These are phyloP conservation scores for Daktulosphaira vitifoliae DNA, from an alignment of 1,140 invertebrate genomes.

Conservation along the genomic window DNA sequence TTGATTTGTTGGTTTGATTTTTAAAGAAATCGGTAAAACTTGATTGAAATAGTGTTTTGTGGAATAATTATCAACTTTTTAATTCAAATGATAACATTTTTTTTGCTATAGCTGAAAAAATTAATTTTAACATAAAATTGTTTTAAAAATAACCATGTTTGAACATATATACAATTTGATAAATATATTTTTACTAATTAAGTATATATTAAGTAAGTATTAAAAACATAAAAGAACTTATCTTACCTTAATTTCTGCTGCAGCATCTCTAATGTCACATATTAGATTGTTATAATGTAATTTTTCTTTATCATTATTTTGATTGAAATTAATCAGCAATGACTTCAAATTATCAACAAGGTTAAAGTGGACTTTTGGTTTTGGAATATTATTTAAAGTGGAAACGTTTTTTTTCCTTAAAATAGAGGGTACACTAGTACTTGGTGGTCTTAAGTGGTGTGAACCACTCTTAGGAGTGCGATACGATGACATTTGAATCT, in stretches of 20 bases:
- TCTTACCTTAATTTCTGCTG: slow-evolving; percentile 40
- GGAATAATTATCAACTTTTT: no score
- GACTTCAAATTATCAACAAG: slow-evolving; percentile 37
- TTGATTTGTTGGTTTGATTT: no score
- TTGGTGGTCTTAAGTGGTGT: neutral
- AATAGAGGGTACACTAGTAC: slow-evolving; percentile 12
- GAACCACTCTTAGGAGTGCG: slow-evolving; percentile 10
- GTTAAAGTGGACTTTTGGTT: slow-evolving; percentile 42
- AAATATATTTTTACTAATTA: no score
- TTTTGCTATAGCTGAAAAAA: no score
- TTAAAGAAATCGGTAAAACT: no score
- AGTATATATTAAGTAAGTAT: no score
- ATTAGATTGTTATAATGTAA: slow-evolving; percentile 44
- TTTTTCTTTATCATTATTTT: slow-evolving; percentile 36
- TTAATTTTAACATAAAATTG: no score
- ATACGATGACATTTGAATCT: slow-evolving; percentile 15
- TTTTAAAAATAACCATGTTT: no score
- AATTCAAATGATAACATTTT: no score
- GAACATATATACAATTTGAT: no score
- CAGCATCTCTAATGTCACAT: slow-evolving; percentile 43
- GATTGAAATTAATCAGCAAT: slow-evolving; percentile 32
- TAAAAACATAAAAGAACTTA: no score
- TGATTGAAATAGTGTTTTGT: no score
- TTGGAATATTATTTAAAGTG: slow-evolving; percentile 5
- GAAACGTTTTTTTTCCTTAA: slow-evolving; percentile 10